Percentiles rank a stretch among this genome's conserved stretches.
phyloP scores from a whole-genome alignment of 1,140 invertebrate genomes.

The Cydia amplana region DNA sequence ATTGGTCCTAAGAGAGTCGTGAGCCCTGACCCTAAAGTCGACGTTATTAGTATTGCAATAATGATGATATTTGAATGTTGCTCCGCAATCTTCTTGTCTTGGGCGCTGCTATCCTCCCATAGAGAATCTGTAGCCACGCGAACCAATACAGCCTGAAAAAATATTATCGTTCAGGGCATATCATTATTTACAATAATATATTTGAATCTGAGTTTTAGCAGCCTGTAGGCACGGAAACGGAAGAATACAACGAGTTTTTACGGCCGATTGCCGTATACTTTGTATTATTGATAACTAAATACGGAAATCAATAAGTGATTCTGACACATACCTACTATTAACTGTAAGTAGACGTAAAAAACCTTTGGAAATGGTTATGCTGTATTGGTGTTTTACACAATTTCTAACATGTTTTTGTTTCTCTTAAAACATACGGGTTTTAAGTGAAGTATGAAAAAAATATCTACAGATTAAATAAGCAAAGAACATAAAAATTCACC shows the following conservation, averaged over 20 bases:
- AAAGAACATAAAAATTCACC: no score
- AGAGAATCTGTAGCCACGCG: slow-evolving; percentile 68
- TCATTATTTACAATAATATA: slow-evolving; percentile 20
- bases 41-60: slow-evolving; percentile 67
- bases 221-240: slow-evolving; percentile 3
- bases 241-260: slow-evolving; percentile 34
- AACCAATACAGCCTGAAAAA: slow-evolving; percentile 71
- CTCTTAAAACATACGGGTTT: no score
- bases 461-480: no score
- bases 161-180: slow-evolving; percentile 32
- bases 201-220: background rate
- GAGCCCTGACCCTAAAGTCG: slow-evolving; percentile 61
- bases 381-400: no score
- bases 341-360: background rate
- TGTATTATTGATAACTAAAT: slow-evolving; percentile 2
- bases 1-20: slow-evolving; percentile 63
- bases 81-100: slow-evolving; percentile 59
- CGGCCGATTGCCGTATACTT: slow-evolving; percentile 22
- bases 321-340: background rate
- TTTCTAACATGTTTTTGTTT: no score
- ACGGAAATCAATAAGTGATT: background rate
- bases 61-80: slow-evolving; percentile 73
- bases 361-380: no score
- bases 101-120: slow-evolving; percentile 51
- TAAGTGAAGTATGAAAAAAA: no score